phyloP scores from a whole-genome alignment of 2,888 invertebrate genomes.

The Drepana falcataria region DNA sequence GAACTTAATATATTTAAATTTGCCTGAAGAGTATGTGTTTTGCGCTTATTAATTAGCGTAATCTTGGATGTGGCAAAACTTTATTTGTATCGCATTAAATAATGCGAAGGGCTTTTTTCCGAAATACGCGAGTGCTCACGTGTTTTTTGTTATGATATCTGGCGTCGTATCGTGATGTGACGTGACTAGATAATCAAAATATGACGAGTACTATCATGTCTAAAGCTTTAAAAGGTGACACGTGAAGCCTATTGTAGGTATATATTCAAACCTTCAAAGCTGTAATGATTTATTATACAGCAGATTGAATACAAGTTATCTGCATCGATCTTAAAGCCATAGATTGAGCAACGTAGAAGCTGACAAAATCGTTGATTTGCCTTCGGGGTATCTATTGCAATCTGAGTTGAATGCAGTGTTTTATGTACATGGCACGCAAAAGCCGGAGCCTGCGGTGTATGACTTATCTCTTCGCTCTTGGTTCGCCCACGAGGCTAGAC shows the following conservation, averaged over 20 bases:
- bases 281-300: not conserved
- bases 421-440: slow-evolving; percentile 28
- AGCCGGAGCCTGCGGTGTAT: slow-evolving; percentile 24
- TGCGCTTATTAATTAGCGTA: slow-evolving; percentile 18
- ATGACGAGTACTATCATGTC: too few relatives aligned
- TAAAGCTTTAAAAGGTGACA: too few relatives aligned
- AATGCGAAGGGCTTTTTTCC: slow-evolving; percentile 7
- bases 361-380: not conserved
- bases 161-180: not conserved
- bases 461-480: slow-evolving; percentile 27
- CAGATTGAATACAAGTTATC: not conserved
- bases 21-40: slow-evolving; percentile 19
- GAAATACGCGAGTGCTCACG: not conserved
- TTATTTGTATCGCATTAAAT: slow-evolving; percentile 7
- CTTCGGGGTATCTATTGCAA: slow-evolving; percentile 4
- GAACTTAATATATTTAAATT: slow-evolving; percentile 36
- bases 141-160: not conserved
- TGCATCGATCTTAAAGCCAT: not conserved
- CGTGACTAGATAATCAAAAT: too few relatives aligned
- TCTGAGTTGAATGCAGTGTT: slow-evolving; percentile 18
- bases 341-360: not conserved
- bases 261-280: not conserved
- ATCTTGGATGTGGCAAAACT: slow-evolving; percentile 12
- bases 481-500: slow-evolving; percentile 31
- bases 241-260: not conserved